These are phyloP conservation scores for Gymnothorax reevesii DNA, from an alignment of 2,797 vertebrate genomes.

Conservation along the genomic window DNA sequence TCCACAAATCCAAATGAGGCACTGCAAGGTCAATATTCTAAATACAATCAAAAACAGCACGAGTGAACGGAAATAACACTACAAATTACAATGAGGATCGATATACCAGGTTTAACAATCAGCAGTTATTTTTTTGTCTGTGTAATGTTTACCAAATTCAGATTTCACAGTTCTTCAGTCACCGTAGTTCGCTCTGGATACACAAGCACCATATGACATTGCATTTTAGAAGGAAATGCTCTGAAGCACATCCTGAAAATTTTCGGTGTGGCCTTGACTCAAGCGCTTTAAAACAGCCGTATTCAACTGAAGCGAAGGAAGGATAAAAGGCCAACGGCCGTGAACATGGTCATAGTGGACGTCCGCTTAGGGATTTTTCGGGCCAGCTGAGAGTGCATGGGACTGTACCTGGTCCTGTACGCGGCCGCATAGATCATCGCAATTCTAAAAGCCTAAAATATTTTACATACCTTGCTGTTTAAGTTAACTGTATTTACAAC, in stretches of 20 bases:
- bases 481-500: background rate
- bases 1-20: background rate
- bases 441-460: background rate
- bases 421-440: background rate
- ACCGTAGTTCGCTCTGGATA: background rate
- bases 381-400: background rate
- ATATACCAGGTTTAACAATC: background rate
- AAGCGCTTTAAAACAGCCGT: background rate
- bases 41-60: background rate
- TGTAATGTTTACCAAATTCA: background rate
- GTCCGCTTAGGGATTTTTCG: background rate
- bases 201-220: background rate
- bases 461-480: background rate
- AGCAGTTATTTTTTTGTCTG: too few relatives aligned
- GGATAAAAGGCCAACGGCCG: background rate
- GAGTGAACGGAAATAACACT: background rate
- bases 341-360: background rate
- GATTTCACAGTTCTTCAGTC: background rate
- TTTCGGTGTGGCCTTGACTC: background rate
- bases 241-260: background rate
- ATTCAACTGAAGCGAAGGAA: background rate
- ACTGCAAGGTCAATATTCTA: background rate
- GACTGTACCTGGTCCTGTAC: background rate
- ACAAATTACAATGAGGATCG: background rate
- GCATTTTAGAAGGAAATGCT: background rate